phyloP scores from a whole-genome alignment of 2,113 vertebrate species.

The Corythornis vintsioides region DNA sequence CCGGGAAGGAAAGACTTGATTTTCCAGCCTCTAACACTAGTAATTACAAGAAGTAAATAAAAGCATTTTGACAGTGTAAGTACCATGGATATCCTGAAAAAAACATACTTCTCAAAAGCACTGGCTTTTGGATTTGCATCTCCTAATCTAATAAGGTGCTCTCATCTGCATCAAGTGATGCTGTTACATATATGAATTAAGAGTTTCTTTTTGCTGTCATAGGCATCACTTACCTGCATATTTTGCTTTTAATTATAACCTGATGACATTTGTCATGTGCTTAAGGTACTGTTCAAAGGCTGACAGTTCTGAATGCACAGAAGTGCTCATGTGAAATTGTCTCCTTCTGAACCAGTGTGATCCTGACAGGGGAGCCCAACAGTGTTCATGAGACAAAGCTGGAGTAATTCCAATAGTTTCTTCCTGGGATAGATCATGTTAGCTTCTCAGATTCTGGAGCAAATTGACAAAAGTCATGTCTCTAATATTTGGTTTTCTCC shows the following conservation, averaged over 20 bases:
- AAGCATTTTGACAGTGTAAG: not conserved
- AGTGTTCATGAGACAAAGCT: not conserved
- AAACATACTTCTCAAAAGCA: constrained; percentile 8
- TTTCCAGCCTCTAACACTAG: not conserved
- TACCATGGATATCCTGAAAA: constrained; percentile 3
- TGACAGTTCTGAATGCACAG: not conserved
- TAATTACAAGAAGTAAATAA: constrained; percentile 1
- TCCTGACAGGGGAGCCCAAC: not conserved
- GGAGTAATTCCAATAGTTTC: not conserved
- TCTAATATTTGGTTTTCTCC: not conserved
- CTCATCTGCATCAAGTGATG: not conserved
- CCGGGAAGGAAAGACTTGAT: not conserved
- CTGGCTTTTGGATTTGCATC: not conserved
- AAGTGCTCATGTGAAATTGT: not conserved
- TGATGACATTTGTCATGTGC: not conserved
- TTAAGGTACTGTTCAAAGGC: not conserved
- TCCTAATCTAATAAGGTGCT: not conserved
- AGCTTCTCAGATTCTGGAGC: not conserved
- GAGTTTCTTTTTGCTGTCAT: not conserved
- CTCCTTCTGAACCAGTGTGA: not conserved
- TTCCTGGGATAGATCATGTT: not conserved
- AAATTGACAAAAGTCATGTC: not conserved
- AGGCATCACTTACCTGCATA: not conserved
- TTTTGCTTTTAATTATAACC: not conserved
- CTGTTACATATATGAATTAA: not conserved